Conservation (phyloP, 2,113 vertebrate species). For the Equus quagga region DNA sequence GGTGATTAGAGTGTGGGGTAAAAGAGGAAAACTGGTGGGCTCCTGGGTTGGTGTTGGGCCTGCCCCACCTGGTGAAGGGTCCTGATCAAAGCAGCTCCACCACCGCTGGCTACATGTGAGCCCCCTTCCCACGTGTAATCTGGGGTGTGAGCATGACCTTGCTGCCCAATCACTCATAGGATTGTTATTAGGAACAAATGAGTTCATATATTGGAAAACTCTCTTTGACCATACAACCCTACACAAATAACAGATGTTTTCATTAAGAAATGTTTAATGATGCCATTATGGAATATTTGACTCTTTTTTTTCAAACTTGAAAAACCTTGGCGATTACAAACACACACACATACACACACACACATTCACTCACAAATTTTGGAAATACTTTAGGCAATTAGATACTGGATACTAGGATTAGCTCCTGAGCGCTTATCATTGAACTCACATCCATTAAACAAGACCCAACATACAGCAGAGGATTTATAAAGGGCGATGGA, state of each 20-base stretch:
- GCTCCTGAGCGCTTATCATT: background rate
- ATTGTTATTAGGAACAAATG: background rate
- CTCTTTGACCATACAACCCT: background rate
- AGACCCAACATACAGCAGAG: background rate
- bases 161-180: background rate
- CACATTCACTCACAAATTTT: background rate
- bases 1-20: background rate
- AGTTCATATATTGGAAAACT: background rate
- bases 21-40: background rate
- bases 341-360: background rate
- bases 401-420: too few relatives aligned
- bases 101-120: background rate
- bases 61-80: background rate
- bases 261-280: background rate
- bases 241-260: background rate
- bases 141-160: background rate
- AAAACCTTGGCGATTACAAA: background rate
- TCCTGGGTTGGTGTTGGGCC: too few relatives aligned
- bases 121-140: rapidly evolving
- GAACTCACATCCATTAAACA: background rate
- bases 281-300: background rate
- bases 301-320: background rate
- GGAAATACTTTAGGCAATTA: background rate
- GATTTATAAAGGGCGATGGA: background rate
- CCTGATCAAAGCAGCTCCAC: background rate